Evolutionary conservation across 64 coral and sea anemone genomes (phyloP), one percentile per base, ranked within the genome.

Genomic region (Anthopleura sola): DNA sequence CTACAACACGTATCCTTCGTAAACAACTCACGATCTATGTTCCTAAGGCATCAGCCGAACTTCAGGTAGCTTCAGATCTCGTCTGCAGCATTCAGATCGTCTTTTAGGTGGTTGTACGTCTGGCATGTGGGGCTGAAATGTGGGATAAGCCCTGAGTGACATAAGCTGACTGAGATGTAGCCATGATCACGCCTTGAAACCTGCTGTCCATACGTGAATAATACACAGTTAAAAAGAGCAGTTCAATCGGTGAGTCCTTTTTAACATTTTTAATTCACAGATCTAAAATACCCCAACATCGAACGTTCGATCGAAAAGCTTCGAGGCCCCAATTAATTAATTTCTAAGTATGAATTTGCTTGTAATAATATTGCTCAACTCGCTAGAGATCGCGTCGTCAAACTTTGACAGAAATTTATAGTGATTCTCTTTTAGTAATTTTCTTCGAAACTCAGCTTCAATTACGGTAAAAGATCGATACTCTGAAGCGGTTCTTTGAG

Each of bases 111-210:
- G 18, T 79, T 62, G n/a, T 47, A 44, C 26, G 44, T 18, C 18
- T 79, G 76, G 76, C 44, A 79, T 79, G 76, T 79, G 36, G 37
- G 6, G n/a, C 3, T 10, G 19, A 79, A 46, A 28, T 26, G 76
- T 79, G 38, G 76, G 76, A 44, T 48, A 18, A 48, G 17, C 36
- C 4, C 40, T 8, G 40, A 44, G 0, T 79, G 76, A 79, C 75
- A 77, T 40, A 75, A 32, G 34, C 31, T n/a, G 44, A 79, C 76
- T 38, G 76, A 23, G 76, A 79, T 79, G 76, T 44, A 47, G 76
- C 66, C n/a, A n/a, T 34, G 76, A 79, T 79, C 76, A 79, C 76
- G 44, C 76, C 76, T 79, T 79, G 76, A 44, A 79, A 79, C 37
- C 76, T 48, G 44, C 44, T 79, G 76, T 79, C 20, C 29, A 71